These are phyloP conservation scores for Lophotriccus pileatus DNA, from an alignment of 2,797 vertebrate genomes.

Conservation along the genomic window DNA sequence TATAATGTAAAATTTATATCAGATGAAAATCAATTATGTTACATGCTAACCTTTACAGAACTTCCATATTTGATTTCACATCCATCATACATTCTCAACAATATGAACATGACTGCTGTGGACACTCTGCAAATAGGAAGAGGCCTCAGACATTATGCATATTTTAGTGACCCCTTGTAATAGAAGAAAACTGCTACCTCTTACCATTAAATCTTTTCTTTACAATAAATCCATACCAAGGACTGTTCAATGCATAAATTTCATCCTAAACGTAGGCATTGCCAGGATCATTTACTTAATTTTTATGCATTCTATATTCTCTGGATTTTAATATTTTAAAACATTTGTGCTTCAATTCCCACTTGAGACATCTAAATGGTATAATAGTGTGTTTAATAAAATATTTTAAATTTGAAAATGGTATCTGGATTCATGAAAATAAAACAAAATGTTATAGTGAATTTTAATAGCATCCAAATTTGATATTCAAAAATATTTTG, in stretches of 20 bases:
- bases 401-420: background rate
- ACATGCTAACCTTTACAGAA: background rate
- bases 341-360: background rate
- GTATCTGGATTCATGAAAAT: background rate
- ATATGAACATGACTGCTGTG: background rate
- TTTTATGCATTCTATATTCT: background rate
- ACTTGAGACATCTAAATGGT: background rate
- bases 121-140: background rate
- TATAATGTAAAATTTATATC: background rate
- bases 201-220: background rate
- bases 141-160: background rate
- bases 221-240: background rate
- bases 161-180: background rate
- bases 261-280: background rate
- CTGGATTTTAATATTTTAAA: background rate
- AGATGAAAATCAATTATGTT: background rate
- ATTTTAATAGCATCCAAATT: background rate
- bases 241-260: background rate
- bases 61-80: background rate
- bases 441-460: background rate
- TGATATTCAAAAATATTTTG: background rate
- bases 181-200: background rate
- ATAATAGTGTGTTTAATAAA: background rate
- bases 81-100: background rate
- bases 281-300: background rate